Evolutionary conservation across 2,888 invertebrate species (phyloP).

Genomic region (Caenorhabditis angaria): DNA sequence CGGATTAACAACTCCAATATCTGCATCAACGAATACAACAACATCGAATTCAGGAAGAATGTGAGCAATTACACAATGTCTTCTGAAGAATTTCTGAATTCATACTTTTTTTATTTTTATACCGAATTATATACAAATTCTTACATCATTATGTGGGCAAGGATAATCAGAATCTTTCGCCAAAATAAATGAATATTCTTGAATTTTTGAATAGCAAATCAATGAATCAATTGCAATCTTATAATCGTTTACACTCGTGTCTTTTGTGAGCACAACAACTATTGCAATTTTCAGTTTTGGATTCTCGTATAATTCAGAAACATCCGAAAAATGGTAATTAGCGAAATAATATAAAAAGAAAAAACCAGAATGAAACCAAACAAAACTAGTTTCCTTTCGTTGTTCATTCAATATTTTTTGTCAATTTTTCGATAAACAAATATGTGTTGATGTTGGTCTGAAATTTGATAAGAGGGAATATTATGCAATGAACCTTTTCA

Average conservation of each 20-base stretch:
- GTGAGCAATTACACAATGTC: conserved; percentile 41
- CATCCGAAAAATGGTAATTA: no score
- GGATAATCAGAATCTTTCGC: conserved; percentile 12
- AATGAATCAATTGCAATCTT: conserved; percentile 24
- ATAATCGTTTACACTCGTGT: conserved; percentile 9
- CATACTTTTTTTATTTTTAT: not conserved
- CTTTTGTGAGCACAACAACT: conserved; percentile 6
- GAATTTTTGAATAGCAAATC: conserved; percentile 35
- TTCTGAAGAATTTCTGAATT: conserved; percentile 45
- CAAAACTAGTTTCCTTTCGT: no score
- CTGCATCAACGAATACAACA: conserved; percentile 41
- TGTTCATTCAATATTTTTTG: no score
- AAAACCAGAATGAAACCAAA: no score
- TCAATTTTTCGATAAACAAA: no score
- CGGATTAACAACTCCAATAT: conserved; percentile 52
- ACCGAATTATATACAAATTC: not conserved
- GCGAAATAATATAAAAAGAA: no score
- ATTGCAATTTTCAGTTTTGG: conserved; percentile 12
- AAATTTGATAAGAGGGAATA: no score
- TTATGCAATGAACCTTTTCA: no score
- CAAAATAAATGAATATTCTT: conserved; percentile 22
- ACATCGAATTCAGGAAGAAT: conserved; percentile 33
- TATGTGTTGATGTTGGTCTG: no score
- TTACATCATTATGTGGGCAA: conserved; percentile 35
- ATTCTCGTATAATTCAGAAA: no score